Evolutionary conservation across 2,113 vertebrate genomes (phyloP).

Genomic region (Sitta europaea): DNA sequence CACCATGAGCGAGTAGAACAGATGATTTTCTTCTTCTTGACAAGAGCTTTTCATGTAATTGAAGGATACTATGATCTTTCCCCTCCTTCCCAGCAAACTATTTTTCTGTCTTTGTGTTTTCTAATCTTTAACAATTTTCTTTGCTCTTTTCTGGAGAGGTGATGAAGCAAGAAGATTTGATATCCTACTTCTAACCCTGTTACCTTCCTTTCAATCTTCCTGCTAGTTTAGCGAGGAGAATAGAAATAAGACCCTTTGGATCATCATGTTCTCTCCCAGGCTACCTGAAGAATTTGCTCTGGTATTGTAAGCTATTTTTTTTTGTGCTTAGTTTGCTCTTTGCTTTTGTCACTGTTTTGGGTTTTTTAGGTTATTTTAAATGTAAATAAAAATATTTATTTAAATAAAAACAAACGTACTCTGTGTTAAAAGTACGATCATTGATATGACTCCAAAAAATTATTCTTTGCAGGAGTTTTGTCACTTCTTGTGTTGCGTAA

Average conservation of each 20-base stretch:
- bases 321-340: background rate
- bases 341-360: background rate
- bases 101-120: slow-evolving; percentile 27
- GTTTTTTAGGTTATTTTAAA: background rate
- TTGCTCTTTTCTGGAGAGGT: background rate
- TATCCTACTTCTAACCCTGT: background rate
- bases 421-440: background rate
- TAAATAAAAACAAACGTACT: background rate
- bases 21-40: slow-evolving; percentile 33
- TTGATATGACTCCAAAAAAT: background rate
- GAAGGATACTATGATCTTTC: slow-evolving; percentile 23
- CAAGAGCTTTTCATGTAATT: slow-evolving; percentile 23
- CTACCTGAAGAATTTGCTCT: background rate
- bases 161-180: background rate
- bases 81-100: background rate
- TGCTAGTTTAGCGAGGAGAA: background rate
- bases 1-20: slow-evolving; percentile 21
- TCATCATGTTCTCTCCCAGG: background rate
- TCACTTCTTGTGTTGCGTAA: background rate
- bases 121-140: background rate
- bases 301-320: background rate
- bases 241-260: background rate
- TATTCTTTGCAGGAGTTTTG: background rate
- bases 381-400: background rate
- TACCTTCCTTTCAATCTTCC: background rate